phyloP scores from a whole-genome alignment of 2,797 vertebrate species.

The Halcyon smyrnensis region DNA sequence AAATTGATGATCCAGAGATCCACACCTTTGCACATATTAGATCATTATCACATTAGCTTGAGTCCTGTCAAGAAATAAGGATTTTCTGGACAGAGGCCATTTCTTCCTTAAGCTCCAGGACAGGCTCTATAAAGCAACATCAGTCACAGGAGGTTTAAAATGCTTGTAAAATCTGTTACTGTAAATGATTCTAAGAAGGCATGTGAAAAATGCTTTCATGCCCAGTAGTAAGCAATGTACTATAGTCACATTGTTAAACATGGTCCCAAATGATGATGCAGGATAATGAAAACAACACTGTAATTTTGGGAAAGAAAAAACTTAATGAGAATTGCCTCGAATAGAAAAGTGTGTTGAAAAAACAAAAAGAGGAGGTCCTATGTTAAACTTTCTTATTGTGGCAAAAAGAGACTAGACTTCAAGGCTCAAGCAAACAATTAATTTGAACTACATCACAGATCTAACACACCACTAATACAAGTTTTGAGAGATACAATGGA shows the following conservation, averaged over 20 bases:
- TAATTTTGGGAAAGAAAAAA: background rate
- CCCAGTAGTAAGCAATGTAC: background rate
- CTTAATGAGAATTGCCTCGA: too few species aligned
- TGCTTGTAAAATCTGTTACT: background rate
- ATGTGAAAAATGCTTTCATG: background rate
- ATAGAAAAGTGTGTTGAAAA: background rate
- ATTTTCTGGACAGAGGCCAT: background rate
- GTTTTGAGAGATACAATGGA: too few species aligned
- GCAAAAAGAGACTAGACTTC: too few species aligned
- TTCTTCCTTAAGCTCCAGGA: background rate
- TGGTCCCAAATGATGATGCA: background rate
- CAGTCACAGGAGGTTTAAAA: background rate
- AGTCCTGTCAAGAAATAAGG: background rate
- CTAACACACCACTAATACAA: too few species aligned
- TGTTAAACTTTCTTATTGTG: background rate
- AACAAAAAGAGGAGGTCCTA: background rate
- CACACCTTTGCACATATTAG: background rate
- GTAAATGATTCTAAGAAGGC: background rate
- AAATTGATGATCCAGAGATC: background rate
- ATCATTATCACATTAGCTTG: background rate
- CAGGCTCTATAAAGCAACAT: background rate
- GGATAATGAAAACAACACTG: background rate
- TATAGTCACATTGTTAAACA: background rate
- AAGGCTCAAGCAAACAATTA: too few species aligned
- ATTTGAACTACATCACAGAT: too few species aligned